Conservation (phyloP, 2,888 invertebrate species). For the Ochropacha duplaris region DNA sequence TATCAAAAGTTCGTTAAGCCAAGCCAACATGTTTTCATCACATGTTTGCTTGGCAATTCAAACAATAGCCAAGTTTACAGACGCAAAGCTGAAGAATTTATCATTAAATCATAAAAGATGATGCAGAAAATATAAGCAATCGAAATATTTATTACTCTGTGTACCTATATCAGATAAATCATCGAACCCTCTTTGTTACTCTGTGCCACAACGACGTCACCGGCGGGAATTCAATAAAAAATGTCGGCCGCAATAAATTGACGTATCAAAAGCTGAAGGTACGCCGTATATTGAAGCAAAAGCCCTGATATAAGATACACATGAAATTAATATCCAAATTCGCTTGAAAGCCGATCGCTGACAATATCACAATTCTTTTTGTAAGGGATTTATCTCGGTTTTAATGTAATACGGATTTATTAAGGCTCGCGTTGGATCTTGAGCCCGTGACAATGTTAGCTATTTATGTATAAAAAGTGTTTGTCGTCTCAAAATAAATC, state of each 20-base stretch:
- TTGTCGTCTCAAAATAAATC: too few species aligned
- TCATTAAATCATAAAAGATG: not conserved
- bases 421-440: not conserved
- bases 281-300: slow-evolving; percentile 28
- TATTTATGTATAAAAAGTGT: not conserved
- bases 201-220: slow-evolving; percentile 24
- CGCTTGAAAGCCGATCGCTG: slow-evolving; percentile 34
- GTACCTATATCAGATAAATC: not conserved
- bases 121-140: not conserved
- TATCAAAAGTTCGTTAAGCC: too few species aligned
- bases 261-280: slow-evolving; percentile 44
- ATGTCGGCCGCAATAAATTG: slow-evolving; percentile 50
- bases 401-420: slow-evolving; percentile 12
- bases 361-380: slow-evolving; percentile 37
- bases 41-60: too few species aligned
- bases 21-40: too few species aligned
- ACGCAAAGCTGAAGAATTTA: too few species aligned
- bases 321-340: slow-evolving; percentile 48
- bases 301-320: slow-evolving; percentile 41
- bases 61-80: too few species aligned
- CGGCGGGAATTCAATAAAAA: slow-evolving; percentile 25
- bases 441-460: not conserved
- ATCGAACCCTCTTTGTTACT: not conserved
- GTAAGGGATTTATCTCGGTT: slow-evolving; percentile 34
- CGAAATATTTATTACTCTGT: slow-evolving; percentile 1